These are phyloP conservation scores for Emydoidea blandingii DNA, from an alignment of 2,797 vertebrate species.

Conservation along the genomic window DNA sequence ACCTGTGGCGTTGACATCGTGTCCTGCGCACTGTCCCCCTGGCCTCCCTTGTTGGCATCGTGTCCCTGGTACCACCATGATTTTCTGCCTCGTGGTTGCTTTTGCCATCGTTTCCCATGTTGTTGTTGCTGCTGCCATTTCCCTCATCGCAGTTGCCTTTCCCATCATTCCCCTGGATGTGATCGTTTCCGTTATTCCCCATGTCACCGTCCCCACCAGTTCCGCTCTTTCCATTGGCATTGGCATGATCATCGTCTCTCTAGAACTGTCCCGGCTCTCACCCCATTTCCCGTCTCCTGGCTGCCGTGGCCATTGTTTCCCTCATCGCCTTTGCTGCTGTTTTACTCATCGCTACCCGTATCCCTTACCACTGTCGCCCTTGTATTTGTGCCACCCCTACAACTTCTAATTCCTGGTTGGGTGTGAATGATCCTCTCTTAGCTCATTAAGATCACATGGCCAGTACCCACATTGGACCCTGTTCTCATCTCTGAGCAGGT, in stretches of 20 bases:
- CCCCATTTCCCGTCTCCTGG: not conserved
- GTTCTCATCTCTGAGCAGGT: not conserved
- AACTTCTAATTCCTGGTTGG: not conserved
- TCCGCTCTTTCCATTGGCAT: not conserved
- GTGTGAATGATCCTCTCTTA: not conserved
- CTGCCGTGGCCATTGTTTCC: not conserved
- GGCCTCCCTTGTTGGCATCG: too few relatives aligned
- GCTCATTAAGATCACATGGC: not conserved
- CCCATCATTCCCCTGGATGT: not conserved
- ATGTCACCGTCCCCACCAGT: not conserved
- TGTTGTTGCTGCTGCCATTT: not conserved
- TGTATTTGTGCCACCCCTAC: not conserved
- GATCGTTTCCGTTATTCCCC: not conserved
- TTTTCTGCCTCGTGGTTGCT: not conserved
- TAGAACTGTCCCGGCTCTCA: not conserved
- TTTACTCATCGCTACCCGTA: not conserved
- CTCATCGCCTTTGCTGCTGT: not conserved
- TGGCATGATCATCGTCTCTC: not conserved
- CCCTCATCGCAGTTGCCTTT: not conserved
- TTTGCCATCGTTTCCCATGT: not conserved
- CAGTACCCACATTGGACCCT: not conserved
- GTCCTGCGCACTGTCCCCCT: too few relatives aligned
- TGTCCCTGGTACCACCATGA: not conserved
- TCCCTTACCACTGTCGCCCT: not conserved
- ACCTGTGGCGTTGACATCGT: too few relatives aligned